phyloP scores from a whole-genome alignment of 1,140 invertebrate species.

The Drosophila kohkoa region DNA sequence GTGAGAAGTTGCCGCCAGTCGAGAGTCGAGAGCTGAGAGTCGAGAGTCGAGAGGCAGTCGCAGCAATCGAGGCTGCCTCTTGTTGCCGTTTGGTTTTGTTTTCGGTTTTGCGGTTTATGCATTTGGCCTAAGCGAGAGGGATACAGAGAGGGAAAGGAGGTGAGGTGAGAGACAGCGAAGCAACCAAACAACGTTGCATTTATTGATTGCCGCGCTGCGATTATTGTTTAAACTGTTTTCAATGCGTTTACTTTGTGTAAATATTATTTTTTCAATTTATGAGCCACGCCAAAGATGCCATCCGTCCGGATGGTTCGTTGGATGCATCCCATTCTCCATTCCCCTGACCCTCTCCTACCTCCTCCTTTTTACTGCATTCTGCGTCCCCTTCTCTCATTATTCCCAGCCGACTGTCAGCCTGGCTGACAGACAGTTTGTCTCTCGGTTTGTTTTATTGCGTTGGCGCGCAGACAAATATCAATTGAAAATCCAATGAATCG shows the following conservation, averaged over 20 bases:
- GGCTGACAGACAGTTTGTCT: slow-evolving; percentile 40
- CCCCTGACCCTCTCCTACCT: not conserved
- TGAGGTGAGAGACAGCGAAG: slow-evolving; percentile 4
- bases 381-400: not conserved
- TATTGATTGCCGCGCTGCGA: slow-evolving; percentile 80
- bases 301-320: slow-evolving; percentile 38
- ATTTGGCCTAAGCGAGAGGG: slow-evolving; percentile 27
- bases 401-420: slow-evolving; percentile 10
- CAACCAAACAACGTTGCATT: slow-evolving; percentile 49
- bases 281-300: slow-evolving; percentile 59
- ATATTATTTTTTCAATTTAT: slow-evolving; percentile 83
- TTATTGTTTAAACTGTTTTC: slow-evolving; percentile 84
- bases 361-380: not conserved
- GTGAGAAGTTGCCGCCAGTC: slow-evolving; percentile 74
- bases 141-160: not conserved
- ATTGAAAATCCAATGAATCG: slow-evolving; percentile 68
- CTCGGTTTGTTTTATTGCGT: slow-evolving; percentile 43
- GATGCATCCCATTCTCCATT: not conserved
- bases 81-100: slow-evolving; percentile 24
- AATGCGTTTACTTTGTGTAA: slow-evolving; percentile 81
- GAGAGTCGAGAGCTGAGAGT: slow-evolving; percentile 9
- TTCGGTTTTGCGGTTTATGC: slow-evolving; percentile 40
- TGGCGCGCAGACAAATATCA: slow-evolving; percentile 79
- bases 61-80: slow-evolving; percentile 21
- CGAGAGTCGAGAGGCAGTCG: not conserved